Evolutionary conservation across 1,140 invertebrate species (phyloP).

Genomic region (Papilio polyxenes): DNA sequence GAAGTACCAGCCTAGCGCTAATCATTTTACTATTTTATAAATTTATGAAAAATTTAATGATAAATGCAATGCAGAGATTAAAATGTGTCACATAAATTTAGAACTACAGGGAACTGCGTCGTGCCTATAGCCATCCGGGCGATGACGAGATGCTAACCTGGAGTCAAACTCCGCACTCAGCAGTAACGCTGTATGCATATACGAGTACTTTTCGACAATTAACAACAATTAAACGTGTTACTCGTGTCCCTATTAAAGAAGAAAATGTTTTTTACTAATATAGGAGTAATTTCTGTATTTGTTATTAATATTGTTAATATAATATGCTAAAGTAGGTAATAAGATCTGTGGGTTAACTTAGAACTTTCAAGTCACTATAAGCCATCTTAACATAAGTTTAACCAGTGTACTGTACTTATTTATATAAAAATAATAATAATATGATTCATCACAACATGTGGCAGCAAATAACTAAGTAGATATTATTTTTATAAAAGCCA

Average conservation of each 20-base stretch:
- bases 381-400: background rate
- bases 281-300: too few relatives aligned
- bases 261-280: too few relatives aligned
- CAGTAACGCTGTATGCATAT: too few relatives aligned
- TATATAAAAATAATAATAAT: background rate
- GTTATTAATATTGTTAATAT: too few relatives aligned
- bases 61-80: constrained; percentile 4
- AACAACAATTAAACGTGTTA: too few relatives aligned
- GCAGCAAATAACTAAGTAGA: constrained; percentile 19
- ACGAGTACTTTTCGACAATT: too few relatives aligned
- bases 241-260: too few relatives aligned
- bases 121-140: too few relatives aligned
- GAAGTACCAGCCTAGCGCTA: constrained; percentile 59
- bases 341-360: background rate
- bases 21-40: constrained; percentile 70
- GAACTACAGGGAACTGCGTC: too few relatives aligned
- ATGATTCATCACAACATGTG: constrained; percentile 9
- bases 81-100: background rate
- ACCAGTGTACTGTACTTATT: background rate
- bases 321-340: too few relatives aligned
- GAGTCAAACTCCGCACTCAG: too few relatives aligned
- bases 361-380: background rate
- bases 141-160: too few relatives aligned
- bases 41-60: constrained; percentile 54
- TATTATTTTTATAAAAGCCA: constrained; percentile 57